Conservation (phyloP, 2,797 vertebrate species). For the Neosilurus hyrtlii region DNA sequence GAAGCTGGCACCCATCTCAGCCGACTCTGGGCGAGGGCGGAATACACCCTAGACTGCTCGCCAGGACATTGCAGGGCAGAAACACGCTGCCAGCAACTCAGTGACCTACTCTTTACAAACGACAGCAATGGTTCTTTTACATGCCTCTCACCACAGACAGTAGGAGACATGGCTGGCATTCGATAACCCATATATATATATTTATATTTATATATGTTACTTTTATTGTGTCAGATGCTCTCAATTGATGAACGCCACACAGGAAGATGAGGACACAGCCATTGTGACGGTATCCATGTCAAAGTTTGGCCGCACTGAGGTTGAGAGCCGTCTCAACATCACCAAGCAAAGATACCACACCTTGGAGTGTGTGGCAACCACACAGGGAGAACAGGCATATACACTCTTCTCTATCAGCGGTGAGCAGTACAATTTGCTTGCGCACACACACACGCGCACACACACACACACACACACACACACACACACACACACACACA, state of each 20-base stretch:
- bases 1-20: too few relatives aligned
- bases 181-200: too few relatives aligned
- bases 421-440: constrained; percentile 53
- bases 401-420: constrained; percentile 82
- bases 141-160: too few relatives aligned
- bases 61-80: too few relatives aligned
- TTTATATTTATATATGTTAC: not conserved
- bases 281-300: constrained; percentile 72
- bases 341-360: constrained; percentile 80
- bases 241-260: constrained; percentile 75
- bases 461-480: not conserved
- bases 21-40: too few relatives aligned
- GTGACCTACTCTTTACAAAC: too few relatives aligned
- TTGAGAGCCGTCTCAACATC: constrained; percentile 87
- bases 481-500: not conserved
- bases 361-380: constrained; percentile 87
- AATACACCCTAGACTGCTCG: too few relatives aligned
- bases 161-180: too few relatives aligned
- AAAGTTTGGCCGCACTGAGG: constrained; percentile 79
- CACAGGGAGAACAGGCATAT: constrained; percentile 78
- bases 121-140: too few relatives aligned
- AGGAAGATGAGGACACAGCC: constrained; percentile 74
- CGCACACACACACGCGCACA: not conserved
- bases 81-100: too few relatives aligned
- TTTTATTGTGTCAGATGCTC: constrained; percentile 76